A percentile compares a stretch with the other conserved stretches of the same genome.
phyloP scores from a whole-genome alignment of 2,888 invertebrate species.

The Calliscelio sp. region DNA sequence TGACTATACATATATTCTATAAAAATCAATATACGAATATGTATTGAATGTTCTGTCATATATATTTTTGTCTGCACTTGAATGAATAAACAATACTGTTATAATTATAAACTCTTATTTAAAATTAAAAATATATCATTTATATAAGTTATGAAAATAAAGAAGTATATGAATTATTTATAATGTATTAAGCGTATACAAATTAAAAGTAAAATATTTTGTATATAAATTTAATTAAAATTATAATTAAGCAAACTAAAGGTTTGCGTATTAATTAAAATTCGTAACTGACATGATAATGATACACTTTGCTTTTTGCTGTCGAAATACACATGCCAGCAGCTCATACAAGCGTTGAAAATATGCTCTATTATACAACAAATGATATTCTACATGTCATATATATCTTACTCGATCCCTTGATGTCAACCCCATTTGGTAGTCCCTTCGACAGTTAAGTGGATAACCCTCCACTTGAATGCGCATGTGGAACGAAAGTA shows the following conservation, averaged over 20 bases:
- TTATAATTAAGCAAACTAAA: neutral
- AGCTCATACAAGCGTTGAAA: conserved; percentile 69
- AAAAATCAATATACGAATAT: conserved; percentile 19
- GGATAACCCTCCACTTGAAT: conserved; percentile 74
- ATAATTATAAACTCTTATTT: no score
- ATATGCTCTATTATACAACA: conserved; percentile 72
- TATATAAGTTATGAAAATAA: no score
- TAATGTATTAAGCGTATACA: no score
- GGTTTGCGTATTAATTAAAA: conserved; percentile 57
- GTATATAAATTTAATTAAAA: no score
- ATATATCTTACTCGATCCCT: conserved; percentile 73
- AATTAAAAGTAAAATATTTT: no score
- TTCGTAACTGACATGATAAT: conserved; percentile 56
- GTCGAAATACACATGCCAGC: conserved; percentile 51
- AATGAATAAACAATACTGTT: no score
- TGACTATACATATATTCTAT: conserved; percentile 44
- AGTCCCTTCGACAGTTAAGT: conserved; percentile 75
- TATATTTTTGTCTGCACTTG: no score
- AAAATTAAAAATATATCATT: no score
- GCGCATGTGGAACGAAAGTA: conserved; percentile 72
- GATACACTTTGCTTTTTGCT: conserved; percentile 55
- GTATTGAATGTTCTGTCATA: no score
- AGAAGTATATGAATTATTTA: no score
- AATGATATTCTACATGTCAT: conserved; percentile 73
- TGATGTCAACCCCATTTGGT: conserved; percentile 73